These are phyloP conservation scores for Eulemur coronatus DNA, from an alignment of 2,797 vertebrate genomes.

Conservation along the genomic window DNA sequence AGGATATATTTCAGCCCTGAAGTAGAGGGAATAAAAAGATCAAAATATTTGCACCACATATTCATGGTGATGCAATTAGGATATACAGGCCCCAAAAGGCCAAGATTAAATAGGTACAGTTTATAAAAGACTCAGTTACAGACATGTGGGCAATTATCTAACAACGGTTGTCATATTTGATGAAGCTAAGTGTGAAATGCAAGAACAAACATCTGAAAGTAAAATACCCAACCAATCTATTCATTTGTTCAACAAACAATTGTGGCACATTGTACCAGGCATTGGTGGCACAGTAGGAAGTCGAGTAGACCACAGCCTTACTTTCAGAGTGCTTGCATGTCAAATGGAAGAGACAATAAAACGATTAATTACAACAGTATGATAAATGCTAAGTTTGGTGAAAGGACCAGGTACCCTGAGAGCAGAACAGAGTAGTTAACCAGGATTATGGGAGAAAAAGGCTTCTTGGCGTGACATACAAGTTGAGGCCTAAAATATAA, in stretches of 20 bases:
- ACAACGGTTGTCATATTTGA: not conserved
- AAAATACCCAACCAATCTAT: not conserved
- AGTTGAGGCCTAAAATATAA: not conserved
- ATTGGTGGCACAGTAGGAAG: not conserved
- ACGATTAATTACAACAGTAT: not conserved
- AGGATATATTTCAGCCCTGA: not conserved
- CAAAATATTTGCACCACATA: not conserved
- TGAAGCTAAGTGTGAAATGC: conserved; percentile 8
- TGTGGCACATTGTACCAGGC: not conserved
- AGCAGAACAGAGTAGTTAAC: not conserved
- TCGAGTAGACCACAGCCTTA: not conserved
- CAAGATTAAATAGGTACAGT: not conserved
- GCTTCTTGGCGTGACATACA: not conserved
- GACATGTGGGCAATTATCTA: not conserved
- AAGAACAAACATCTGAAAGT: not conserved
- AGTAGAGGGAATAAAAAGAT: not conserved
- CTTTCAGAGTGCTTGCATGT: not conserved
- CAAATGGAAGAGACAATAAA: not conserved
- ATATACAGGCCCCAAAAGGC: not conserved
- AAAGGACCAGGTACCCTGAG: not conserved
- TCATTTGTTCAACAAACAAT: conserved; percentile 1
- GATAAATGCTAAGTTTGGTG: not conserved
- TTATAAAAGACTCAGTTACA: conserved; percentile 20
- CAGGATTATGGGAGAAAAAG: not conserved
- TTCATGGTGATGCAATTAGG: not conserved